Conservation (phyloP, 2,888 invertebrate species). For the Rhorus exstirpatorius region DNA sequence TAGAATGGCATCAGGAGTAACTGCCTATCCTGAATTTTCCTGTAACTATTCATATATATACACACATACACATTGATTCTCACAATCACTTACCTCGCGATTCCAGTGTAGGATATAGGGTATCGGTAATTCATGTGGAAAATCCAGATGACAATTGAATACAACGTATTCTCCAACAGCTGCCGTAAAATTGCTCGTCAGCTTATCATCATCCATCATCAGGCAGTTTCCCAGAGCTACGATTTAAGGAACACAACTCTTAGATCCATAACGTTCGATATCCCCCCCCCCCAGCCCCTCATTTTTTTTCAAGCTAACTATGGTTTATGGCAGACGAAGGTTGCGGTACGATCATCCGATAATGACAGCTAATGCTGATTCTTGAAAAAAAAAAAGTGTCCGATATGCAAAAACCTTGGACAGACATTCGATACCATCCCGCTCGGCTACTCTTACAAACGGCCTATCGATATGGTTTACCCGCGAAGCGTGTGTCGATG, state of each 20-base stretch:
- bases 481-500: background rate
- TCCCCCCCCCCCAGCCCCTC: background rate
- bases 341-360: slow-evolving; percentile 1
- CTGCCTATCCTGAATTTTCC: no score
- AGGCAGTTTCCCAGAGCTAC: slow-evolving; percentile 80
- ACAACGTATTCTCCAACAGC: slow-evolving; percentile 93
- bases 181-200: slow-evolving; percentile 87
- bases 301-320: background rate
- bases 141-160: slow-evolving; percentile 95
- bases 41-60: background rate
- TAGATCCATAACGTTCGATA: background rate
- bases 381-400: slow-evolving; percentile 14
- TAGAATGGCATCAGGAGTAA: no score
- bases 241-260: slow-evolving; percentile 26
- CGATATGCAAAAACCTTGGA: slow-evolving; percentile 40
- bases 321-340: background rate
- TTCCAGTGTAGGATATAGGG: slow-evolving; percentile 96
- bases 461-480: slow-evolving; percentile 40
- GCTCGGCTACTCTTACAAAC: slow-evolving; percentile 52
- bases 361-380: slow-evolving; percentile 38
- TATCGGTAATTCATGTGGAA: slow-evolving; percentile 94
- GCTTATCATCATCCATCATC: slow-evolving; percentile 83
- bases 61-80: background rate
- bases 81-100: slow-evolving; percentile 91
- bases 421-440: slow-evolving; percentile 52